A percentile compares a stretch with the other conserved stretches of the same genome.
These are phyloP conservation scores for Nomada hirtipes DNA, from an alignment of 2,888 invertebrate species.

Conservation along the genomic window DNA sequence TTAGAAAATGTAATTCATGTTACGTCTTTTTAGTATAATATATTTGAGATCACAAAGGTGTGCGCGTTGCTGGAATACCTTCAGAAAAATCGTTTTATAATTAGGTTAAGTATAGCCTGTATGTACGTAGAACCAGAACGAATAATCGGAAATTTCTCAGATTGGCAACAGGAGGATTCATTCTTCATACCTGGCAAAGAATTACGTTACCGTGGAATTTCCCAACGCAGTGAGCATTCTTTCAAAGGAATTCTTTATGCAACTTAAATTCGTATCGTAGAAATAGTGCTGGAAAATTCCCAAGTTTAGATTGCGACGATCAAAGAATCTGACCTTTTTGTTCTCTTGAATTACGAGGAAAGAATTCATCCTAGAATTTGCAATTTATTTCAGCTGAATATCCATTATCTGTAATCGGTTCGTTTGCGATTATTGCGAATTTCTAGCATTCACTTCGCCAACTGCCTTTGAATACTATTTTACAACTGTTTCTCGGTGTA, in stretches of 20 bases:
- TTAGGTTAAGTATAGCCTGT: slow-evolving; percentile 17
- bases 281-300: slow-evolving; percentile 58
- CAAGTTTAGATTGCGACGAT: slow-evolving; percentile 18
- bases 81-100: not conserved
- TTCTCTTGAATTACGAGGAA: slow-evolving; percentile 9
- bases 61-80: not conserved
- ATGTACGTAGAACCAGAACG: not conserved
- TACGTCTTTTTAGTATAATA: not conserved
- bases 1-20: not conserved
- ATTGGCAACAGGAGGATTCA: slow-evolving; percentile 25
- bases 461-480: not conserved
- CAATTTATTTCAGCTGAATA: slow-evolving; percentile 6
- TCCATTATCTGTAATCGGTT: not conserved
- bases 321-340: slow-evolving; percentile 12
- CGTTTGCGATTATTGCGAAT: not conserved
- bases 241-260: slow-evolving; percentile 56
- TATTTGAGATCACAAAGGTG: not conserved
- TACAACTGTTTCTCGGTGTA: too few species aligned
- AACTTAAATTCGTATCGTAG: slow-evolving; percentile 45
- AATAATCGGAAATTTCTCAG: slow-evolving; percentile 24
- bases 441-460: not conserved
- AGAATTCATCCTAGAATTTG: slow-evolving; percentile 62
- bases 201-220: slow-evolving; percentile 59
- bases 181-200: slow-evolving; percentile 22
- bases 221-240: slow-evolving; percentile 46